Conservation (phyloP, 2,113 vertebrate genomes). For the Circaetus cinerascens region DNA sequence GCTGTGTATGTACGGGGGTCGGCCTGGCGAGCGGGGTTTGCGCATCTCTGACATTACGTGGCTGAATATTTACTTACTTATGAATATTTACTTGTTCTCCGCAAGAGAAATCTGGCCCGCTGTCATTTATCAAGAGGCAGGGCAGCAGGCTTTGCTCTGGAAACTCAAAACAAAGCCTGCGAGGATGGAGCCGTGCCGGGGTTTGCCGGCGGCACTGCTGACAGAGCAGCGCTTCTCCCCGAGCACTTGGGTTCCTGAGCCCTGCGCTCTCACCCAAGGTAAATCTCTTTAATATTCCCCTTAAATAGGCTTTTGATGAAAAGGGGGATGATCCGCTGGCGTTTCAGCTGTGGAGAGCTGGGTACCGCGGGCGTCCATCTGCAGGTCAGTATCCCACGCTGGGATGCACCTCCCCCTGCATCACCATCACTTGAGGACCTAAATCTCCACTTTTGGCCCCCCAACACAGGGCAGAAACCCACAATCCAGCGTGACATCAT, state of each 20-base stretch:
- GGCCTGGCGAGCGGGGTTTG: fast-evolving
- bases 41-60: background rate
- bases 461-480: background rate
- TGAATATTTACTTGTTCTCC: conserved; percentile 35
- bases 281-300: background rate
- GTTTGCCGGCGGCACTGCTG: background rate
- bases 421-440: background rate
- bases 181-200: background rate
- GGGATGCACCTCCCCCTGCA: background rate
- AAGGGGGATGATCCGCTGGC: fast-evolving
- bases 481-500: fast-evolving
- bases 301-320: fast-evolving
- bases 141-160: background rate
- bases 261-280: background rate
- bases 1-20: fast-evolving
- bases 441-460: background rate
- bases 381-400: background rate
- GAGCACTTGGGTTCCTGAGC: background rate
- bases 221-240: background rate
- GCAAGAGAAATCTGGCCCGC: background rate
- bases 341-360: fast-evolving
- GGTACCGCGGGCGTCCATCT: fast-evolving
- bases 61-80: background rate
- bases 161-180: background rate
- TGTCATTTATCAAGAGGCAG: conserved; percentile 1